Percentiles rank a stretch among this genome's conserved stretches.
Conservation (phyloP, 1,140 invertebrate genomes). For the Drosophila sulfurigaster region DNA sequence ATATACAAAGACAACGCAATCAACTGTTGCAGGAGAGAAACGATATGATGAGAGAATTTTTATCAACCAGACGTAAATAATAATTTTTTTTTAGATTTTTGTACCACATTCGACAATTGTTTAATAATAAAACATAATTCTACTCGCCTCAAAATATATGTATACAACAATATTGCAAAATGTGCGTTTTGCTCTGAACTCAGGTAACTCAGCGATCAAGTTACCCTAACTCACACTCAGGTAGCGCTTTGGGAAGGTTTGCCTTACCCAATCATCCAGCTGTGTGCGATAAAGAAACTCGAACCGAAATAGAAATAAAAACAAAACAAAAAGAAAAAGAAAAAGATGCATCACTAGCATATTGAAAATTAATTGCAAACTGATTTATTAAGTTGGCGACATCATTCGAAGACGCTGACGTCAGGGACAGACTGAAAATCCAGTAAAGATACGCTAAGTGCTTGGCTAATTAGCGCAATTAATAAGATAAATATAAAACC, state of each 20-base stretch:
- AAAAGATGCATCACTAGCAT: slow-evolving; percentile 22
- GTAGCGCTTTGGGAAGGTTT: not conserved
- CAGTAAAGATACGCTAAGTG: slow-evolving; percentile 77
- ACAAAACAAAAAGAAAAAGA: slow-evolving; percentile 16
- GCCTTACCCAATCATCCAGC: not conserved
- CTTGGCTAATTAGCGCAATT: slow-evolving; percentile 77
- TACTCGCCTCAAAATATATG: not conserved
- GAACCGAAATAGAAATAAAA: slow-evolving; percentile 6
- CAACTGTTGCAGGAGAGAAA: slow-evolving; percentile 21
- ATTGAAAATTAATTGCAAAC: slow-evolving; percentile 66
- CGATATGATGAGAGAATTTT: slow-evolving; percentile 11
- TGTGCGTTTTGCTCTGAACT: not conserved
- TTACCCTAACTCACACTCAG: not conserved
- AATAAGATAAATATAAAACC: slow-evolving; percentile 62
- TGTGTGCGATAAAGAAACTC: not conserved
- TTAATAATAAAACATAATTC: slow-evolving; percentile 8
- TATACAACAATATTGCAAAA: not conserved
- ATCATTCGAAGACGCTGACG: slow-evolving; percentile 56
- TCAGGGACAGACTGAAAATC: slow-evolving; percentile 50
- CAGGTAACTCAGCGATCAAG: not conserved
- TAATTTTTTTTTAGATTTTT: not conserved
- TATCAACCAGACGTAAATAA: not conserved
- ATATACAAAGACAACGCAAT: slow-evolving; percentile 30
- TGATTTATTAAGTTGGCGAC: slow-evolving; percentile 75
- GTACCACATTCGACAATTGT: slow-evolving; percentile 1